A percentile compares a stretch with the other conserved stretches of the same genome.
phyloP scores from a whole-genome alignment of 2,113 vertebrate genomes.

The Mirza zaza region DNA sequence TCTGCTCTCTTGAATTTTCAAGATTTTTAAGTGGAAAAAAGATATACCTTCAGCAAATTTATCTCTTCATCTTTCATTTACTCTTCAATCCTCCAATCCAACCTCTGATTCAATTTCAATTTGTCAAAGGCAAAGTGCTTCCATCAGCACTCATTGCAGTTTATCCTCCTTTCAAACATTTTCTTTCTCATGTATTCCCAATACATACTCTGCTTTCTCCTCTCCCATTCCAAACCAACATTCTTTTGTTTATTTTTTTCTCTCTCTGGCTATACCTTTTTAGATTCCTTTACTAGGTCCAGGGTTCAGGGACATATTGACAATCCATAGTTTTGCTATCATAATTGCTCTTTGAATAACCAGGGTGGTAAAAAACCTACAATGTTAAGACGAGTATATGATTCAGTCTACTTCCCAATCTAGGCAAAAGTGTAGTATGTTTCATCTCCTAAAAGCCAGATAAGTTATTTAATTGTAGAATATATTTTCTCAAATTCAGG shows the following conservation, averaged over 20 bases:
- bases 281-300: neutral
- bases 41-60: neutral
- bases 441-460: neutral
- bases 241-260: neutral
- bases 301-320: neutral
- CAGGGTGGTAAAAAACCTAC: neutral
- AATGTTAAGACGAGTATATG: neutral
- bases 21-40: neutral
- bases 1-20: neutral
- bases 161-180: neutral
- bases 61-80: neutral
- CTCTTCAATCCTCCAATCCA: neutral
- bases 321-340: neutral
- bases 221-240: neutral
- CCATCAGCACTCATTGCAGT: neutral
- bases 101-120: neutral
- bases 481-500: neutral
- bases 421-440: neutral
- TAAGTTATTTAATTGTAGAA: neutral
- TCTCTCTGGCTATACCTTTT: neutral
- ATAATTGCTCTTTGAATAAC: neutral
- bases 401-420: neutral
- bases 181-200: neutral
- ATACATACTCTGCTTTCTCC: neutral
- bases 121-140: neutral